Evolutionary conservation across 2,888 invertebrate species (phyloP).

Genomic region (Melanostoma scalare): DNA sequence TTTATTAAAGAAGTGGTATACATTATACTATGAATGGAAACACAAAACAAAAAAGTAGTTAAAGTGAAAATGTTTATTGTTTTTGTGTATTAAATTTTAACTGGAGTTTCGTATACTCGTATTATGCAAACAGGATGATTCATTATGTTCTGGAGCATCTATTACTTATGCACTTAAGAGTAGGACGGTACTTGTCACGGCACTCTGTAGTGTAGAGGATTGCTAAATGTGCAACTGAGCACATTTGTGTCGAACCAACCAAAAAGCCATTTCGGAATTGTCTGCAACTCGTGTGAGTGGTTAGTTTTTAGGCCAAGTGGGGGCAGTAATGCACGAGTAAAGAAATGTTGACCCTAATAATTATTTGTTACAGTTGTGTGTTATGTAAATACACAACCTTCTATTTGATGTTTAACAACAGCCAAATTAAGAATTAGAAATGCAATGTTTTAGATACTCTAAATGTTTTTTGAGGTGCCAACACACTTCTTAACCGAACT

Average conservation of each 20-base stretch:
- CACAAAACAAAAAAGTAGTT: conserved; percentile 8
- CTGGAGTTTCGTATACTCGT: conserved; percentile 43
- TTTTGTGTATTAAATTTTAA: conserved; percentile 21
- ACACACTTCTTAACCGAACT: too few relatives aligned
- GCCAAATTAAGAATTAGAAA: too few relatives aligned
- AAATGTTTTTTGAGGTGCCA: too few relatives aligned
- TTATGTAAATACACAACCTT: not conserved
- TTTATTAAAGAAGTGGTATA: conserved; percentile 43
- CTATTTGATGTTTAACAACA: too few relatives aligned
- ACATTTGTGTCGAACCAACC: conserved; percentile 57
- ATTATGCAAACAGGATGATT: conserved; percentile 57
- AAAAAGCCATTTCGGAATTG: conserved; percentile 35
- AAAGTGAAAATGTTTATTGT: not conserved
- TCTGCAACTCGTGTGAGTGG: conserved; percentile 7
- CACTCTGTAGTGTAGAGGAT: conserved; percentile 27
- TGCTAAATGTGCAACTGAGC: conserved; percentile 67
- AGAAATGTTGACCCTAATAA: conserved; percentile 55
- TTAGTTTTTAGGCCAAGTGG: conserved; percentile 63
- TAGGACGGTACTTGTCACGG: conserved; percentile 42
- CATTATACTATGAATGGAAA: conserved; percentile 11
- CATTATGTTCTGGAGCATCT: conserved; percentile 66
- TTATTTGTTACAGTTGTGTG: conserved; percentile 31
- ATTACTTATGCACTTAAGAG: conserved; percentile 66
- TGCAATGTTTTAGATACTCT: too few relatives aligned
- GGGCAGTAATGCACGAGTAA: conserved; percentile 25